These are phyloP conservation scores for Speoplatyrhinus poulsoni DNA, from an alignment of 2,113 vertebrate species.

Conservation along the genomic window DNA sequence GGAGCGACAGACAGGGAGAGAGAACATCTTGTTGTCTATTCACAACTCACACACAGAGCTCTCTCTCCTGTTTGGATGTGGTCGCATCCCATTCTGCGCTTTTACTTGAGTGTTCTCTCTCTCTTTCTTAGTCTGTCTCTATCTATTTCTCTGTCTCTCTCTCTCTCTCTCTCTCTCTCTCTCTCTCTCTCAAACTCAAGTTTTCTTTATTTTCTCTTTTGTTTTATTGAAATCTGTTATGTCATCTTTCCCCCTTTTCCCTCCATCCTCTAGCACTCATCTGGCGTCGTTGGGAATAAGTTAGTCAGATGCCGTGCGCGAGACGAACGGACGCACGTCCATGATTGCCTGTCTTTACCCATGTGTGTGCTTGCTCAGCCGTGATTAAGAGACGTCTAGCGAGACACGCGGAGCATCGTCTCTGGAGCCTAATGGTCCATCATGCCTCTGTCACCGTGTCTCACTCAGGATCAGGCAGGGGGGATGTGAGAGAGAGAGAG, in stretches of 20 bases:
- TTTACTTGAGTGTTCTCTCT: neutral
- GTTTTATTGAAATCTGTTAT: too few species aligned
- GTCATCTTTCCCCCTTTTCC: neutral
- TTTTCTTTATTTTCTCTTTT: too few species aligned
- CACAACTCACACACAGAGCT: too few species aligned
- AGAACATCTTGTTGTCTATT: neutral
- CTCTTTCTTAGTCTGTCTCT: neutral
- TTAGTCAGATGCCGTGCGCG: neutral
- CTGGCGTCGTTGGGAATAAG: neutral
- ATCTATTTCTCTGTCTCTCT: conserved; percentile 19
- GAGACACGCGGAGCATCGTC: conserved; percentile 20
- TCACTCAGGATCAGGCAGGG: conserved; percentile 21
- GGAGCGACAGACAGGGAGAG: neutral
- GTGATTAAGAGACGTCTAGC: conserved; percentile 26
- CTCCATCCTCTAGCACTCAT: neutral
- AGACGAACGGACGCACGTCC: conserved; percentile 13
- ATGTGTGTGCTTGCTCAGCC: conserved; percentile 47
- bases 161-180: neutral
- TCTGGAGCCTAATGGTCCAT: conserved; percentile 44
- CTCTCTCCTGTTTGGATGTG: conserved; percentile 11
- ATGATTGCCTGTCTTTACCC: conserved; percentile 29
- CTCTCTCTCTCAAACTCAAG: neutral
- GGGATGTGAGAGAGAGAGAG: neutral
- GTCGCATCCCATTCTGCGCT: neutral
- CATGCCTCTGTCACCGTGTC: conserved; percentile 50